Evolutionary conservation across 2,888 invertebrate genomes (phyloP).

Genomic region (Gastrophysa polygoni): DNA sequence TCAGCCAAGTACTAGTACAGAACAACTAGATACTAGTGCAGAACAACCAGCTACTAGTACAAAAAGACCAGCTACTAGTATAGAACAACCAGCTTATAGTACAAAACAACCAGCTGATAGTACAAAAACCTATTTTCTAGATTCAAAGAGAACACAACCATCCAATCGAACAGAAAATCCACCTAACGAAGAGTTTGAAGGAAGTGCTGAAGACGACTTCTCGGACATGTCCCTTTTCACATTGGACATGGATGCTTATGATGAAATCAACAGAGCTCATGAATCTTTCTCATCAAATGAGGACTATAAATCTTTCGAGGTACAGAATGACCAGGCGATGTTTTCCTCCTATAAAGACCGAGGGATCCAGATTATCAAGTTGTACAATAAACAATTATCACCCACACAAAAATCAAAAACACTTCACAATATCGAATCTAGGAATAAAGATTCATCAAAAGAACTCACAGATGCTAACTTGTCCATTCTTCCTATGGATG

Average conservation of each 20-base stretch:
- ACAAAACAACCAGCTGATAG: not conserved
- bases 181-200: slow-evolving; percentile 9
- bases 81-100: not conserved
- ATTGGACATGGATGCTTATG: slow-evolving; percentile 30
- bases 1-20: too few relatives aligned
- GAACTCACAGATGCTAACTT: slow-evolving; percentile 52
- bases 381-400: slow-evolving; percentile 48
- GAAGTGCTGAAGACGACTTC: slow-evolving; percentile 19
- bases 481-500: slow-evolving; percentile 35
- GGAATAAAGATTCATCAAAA: slow-evolving; percentile 44
- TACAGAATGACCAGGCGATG: slow-evolving; percentile 57
- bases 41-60: not conserved
- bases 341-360: slow-evolving; percentile 49
- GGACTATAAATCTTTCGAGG: slow-evolving; percentile 44
- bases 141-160: too few relatives aligned
- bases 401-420: slow-evolving; percentile 48
- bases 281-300: not conserved
- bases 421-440: slow-evolving; percentile 31
- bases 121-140: too few relatives aligned
- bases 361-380: slow-evolving; percentile 59
- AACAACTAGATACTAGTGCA: not conserved
- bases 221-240: slow-evolving; percentile 37
- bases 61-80: not conserved
- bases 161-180: not conserved
- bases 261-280: slow-evolving; percentile 27